These are phyloP conservation scores for Neolamprologus multifasciatus DNA, from an alignment of 2,797 vertebrate species.

Conservation along the genomic window DNA sequence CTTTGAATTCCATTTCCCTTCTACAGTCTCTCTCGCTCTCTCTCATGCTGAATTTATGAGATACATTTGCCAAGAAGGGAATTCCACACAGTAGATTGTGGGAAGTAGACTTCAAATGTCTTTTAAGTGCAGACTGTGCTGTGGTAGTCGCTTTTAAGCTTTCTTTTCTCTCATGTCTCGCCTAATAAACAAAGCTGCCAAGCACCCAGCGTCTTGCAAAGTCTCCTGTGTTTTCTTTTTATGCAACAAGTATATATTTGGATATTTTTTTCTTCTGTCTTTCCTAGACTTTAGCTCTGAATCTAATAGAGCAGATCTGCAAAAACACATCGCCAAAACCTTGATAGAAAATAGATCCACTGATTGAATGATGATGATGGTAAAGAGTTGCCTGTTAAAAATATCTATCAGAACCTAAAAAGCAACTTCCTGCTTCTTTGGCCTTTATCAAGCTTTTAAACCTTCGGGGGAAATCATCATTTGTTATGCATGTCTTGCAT, in stretches of 20 bases:
- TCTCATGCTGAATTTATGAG: slow-evolving; percentile 29
- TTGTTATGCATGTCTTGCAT: neutral
- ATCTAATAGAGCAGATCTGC: neutral
- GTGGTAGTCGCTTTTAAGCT: slow-evolving; percentile 5
- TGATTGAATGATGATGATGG: neutral
- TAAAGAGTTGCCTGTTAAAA: neutral
- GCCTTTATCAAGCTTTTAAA: neutral
- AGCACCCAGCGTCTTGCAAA: neutral
- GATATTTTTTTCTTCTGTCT: neutral
- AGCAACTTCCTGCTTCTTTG: neutral
- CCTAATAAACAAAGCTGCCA: slow-evolving; percentile 42
- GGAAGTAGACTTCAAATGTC: slow-evolving; percentile 40
- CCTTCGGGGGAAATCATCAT: neutral
- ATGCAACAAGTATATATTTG: neutral
- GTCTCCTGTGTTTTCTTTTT: neutral
- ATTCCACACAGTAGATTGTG: slow-evolving; percentile 32
- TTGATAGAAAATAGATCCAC: neutral
- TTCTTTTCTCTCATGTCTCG: slow-evolving; percentile 7
- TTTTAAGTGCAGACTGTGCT: slow-evolving; percentile 27
- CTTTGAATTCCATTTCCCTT: neutral
- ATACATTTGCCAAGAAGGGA: slow-evolving; percentile 28
- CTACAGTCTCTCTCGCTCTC: neutral
- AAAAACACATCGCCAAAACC: fast-evolving
- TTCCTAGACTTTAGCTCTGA: neutral
- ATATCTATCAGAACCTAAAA: neutral